These are phyloP conservation scores for Toxotes jaculatrix DNA, from an alignment of 2,113 vertebrate genomes.

Conservation along the genomic window DNA sequence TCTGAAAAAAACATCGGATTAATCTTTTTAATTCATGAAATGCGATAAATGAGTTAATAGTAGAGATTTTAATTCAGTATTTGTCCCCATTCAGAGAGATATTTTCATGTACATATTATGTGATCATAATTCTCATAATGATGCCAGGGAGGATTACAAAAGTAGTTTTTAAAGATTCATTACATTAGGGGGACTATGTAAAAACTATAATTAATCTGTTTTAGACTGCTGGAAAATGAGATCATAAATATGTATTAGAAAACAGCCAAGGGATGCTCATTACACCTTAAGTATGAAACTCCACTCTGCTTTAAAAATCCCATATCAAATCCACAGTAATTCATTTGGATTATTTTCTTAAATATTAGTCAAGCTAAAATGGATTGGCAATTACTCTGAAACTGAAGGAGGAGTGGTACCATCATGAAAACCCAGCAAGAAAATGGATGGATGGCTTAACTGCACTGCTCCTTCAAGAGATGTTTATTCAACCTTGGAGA, in stretches of 20 bases:
- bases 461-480: conserved; percentile 37
- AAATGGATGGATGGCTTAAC: conserved; percentile 51
- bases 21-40: conserved; percentile 3
- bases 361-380: conserved; percentile 63
- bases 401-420: conserved; percentile 24
- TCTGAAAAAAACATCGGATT: conserved; percentile 7
- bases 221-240: conserved; percentile 59
- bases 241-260: conserved; percentile 75
- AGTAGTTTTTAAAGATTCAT: conserved; percentile 39
- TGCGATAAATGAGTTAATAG: conserved; percentile 18
- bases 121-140: conserved; percentile 30
- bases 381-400: conserved; percentile 56
- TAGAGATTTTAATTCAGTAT: conserved; percentile 39
- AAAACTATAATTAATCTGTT: conserved; percentile 63
- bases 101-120: conserved; percentile 48
- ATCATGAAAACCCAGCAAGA: conserved; percentile 41
- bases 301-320: conserved; percentile 55
- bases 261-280: conserved; percentile 52
- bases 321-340: conserved; percentile 65
- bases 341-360: conserved; percentile 65
- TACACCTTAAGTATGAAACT: conserved; percentile 44
- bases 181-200: conserved; percentile 30
- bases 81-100: conserved; percentile 20
- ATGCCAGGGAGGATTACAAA: conserved; percentile 15
- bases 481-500: conserved; percentile 69